Base-by-base conservation (phyloP, 2,888 invertebrate species). In the Chironomus riparius region DNA sequence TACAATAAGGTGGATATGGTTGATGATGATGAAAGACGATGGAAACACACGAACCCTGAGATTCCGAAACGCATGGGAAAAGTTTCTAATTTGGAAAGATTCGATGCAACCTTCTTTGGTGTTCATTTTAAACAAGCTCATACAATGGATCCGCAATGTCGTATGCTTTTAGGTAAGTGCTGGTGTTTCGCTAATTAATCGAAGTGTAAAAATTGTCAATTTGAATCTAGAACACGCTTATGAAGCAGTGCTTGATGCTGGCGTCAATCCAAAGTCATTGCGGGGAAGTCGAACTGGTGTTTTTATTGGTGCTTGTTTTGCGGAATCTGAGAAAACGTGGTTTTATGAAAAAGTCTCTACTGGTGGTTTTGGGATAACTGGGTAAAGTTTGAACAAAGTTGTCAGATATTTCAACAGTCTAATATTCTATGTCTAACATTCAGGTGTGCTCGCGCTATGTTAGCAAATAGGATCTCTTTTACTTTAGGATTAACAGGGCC, bases 381-480 rank as follows among this genome's bases (percentile, higher is more conserved):
- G 81, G 79, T 80, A 79, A 71, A 76, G 78, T 15, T 10, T 1
- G 1, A 38, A 10, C 10, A 2, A 4, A 38, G 5, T 38, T 38
- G 1, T 38, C 2, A 10, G 10, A 4, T 1, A 38, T 10, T 10
- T 4, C 38, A 38, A 10, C 38, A 38, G 10, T 2, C 2, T 56
- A 15, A 56, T 56, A 1, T 4, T n/a, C 5, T 56, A 6, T 56
- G 4, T 15, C 3, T 2, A 56, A 56, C 4, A 1, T 56, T 7
- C 15, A 56, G 18, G 12, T 65, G 65, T 65, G 93, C 94, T 79
- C 89, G 95, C 78, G 94, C 95, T 4, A 95, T 97, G 95, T 87
- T 96, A 81, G 92, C 96, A 13, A 95, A 96, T 84, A 88, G 96
- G 74, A 88, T 98, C 78, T 95, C 95, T 1, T 97, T 93, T 83